Percentiles rank a stretch among this genome's conserved stretches.
These are phyloP conservation scores for Nothocercus julius DNA, from an alignment of 2,113 vertebrate species.

Conservation along the genomic window DNA sequence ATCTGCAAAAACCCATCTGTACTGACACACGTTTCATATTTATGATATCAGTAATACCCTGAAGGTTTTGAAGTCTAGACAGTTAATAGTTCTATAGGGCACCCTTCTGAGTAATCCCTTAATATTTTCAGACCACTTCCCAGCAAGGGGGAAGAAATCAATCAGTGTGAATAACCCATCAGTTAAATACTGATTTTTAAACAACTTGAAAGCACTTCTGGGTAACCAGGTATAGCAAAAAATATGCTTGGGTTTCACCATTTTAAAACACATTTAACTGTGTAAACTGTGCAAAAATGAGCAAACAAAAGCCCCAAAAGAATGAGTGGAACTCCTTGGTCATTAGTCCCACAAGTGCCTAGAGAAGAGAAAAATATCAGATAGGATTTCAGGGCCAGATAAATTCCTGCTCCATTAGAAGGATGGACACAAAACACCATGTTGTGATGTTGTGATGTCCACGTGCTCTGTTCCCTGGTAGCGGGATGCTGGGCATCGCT, in stretches of 20 bases:
- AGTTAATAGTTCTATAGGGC: not conserved
- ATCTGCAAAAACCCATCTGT: not conserved
- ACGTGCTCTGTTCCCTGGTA: not conserved
- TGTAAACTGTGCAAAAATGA: not conserved
- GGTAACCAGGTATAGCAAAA: not conserved
- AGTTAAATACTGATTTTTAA: not conserved
- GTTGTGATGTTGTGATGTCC: not conserved
- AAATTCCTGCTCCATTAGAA: not conserved
- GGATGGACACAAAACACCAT: not conserved
- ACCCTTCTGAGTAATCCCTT: not conserved
- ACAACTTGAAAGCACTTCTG: not conserved
- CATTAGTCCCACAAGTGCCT: not conserved
- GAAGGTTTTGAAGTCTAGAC: not conserved
- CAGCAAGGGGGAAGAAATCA: not conserved
- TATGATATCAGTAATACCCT: not conserved
- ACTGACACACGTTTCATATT: not conserved
- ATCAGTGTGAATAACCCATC: not conserved
- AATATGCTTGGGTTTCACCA: not conserved
- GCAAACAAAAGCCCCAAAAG: not conserved
- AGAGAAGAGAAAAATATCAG: not conserved
- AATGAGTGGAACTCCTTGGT: not conserved
- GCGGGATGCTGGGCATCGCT: not conserved
- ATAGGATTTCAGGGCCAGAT: not conserved
- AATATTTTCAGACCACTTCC: not conserved
- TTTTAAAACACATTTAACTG: not conserved